phyloP scores from a whole-genome alignment of 2,888 invertebrate genomes.

The Pandemis cinnamomeana region DNA sequence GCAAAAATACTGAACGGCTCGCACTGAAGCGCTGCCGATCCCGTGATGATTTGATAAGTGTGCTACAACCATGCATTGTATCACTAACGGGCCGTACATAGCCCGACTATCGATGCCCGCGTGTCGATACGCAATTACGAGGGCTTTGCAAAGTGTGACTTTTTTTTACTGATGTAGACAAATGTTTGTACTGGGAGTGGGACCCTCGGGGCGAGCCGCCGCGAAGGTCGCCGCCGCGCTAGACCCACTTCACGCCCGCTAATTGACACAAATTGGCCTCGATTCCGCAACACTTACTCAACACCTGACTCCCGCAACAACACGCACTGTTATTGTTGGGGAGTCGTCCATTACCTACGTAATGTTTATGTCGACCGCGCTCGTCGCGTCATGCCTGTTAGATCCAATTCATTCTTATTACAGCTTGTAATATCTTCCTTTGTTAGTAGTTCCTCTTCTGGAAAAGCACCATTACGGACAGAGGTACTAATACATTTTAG shows the following conservation, averaged over 20 bases:
- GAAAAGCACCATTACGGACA: not conserved
- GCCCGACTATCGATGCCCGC: too few species aligned
- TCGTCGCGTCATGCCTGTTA: not conserved
- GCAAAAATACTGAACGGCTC: too few species aligned
- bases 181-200: not conserved
- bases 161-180: not conserved
- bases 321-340: conserved; percentile 30
- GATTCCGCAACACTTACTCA: conserved; percentile 42
- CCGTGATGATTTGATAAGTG: too few species aligned
- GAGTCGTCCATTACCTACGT: conserved; percentile 22
- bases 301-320: conserved; percentile 35
- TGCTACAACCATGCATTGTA: too few species aligned
- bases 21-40: too few species aligned
- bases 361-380: conserved; percentile 23
- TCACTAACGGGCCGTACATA: too few species aligned
- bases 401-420: conserved; percentile 1
- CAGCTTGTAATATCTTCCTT: not conserved
- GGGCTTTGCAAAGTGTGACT: not conserved
- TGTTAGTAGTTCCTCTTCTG: not conserved
- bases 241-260: conserved; percentile 42
- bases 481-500: not conserved
- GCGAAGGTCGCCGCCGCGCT: conserved; percentile 33
- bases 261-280: conserved; percentile 47
- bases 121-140: too few species aligned
- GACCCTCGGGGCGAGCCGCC: conserved; percentile 2